phyloP scores from a whole-genome alignment of 2,797 vertebrate genomes.

The Sylvilagus floridanus region DNA sequence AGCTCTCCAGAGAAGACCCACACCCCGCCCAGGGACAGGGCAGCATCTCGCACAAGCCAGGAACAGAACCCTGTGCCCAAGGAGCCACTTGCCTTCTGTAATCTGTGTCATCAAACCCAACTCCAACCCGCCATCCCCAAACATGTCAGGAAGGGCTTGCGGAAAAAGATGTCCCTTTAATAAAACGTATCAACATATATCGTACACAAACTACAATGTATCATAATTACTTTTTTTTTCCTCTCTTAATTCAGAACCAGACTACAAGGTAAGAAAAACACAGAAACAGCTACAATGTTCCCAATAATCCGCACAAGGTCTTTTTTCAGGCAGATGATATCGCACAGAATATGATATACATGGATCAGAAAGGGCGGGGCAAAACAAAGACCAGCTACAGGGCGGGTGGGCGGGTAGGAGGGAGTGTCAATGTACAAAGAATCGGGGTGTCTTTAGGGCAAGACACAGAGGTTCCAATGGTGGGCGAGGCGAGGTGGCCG shows the following conservation, averaged over 20 bases:
- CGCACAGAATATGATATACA: constrained; percentile 94
- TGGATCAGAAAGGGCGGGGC: constrained; percentile 92
- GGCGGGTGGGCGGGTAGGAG: constrained; percentile 83
- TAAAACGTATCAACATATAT: constrained; percentile 93
- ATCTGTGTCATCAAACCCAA: constrained; percentile 76
- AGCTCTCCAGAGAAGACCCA: not conserved
- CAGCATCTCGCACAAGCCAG: accelerated
- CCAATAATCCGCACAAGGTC: constrained; percentile 93
- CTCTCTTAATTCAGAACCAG: constrained; percentile 91
- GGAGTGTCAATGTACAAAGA: constrained; percentile 93
- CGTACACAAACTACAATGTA: constrained; percentile 93
- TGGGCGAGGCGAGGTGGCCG: constrained; percentile 65
- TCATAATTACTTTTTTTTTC: constrained; percentile 91
- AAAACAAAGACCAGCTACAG: constrained; percentile 93
- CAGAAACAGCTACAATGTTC: constrained; percentile 94
- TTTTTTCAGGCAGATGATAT: constrained; percentile 95
- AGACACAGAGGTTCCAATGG: constrained; percentile 74
- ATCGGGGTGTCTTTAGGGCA: constrained; percentile 84
- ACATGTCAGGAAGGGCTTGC: constrained; percentile 88
- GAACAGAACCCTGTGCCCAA: not conserved
- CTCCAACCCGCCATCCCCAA: constrained; percentile 83
- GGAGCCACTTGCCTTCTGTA: constrained; percentile 27
- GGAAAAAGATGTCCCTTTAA: constrained; percentile 92
- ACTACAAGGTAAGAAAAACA: constrained; percentile 93
- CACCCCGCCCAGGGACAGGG: not conserved